Base-by-base conservation (phyloP, 64 coral and sea anemone species). In the Actinia equina region DNA sequence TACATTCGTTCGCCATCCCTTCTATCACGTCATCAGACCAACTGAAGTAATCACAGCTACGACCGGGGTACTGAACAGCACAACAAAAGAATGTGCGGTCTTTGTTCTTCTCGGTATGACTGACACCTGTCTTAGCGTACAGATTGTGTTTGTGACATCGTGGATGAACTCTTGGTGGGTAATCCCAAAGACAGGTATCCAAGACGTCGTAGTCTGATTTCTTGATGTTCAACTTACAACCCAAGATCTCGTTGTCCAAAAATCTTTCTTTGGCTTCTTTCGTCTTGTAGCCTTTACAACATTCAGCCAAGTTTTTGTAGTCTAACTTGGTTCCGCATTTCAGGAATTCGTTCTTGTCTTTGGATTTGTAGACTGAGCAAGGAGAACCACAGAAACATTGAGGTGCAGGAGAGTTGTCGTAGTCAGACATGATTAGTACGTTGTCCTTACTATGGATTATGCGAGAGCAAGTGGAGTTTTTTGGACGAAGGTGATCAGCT, bases 301-400 rank as follows among this genome's bases (percentile, higher is more conserved):
- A n/a, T 65, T 65, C 62, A 65, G 20, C 62, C 20, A 65, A 65
- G 62, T 65, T 65, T 65, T 65, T 65, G 62, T 65, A 65, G 62
- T 65, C 62, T 20, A 65, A 9, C 20, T 23, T 65, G 16, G 62
- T 65, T 65, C 62, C 62, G 23, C 19, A 65, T 65, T 65, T 65
- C 2, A 65, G 2, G 6, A 65, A 65, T 7, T 65, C 62, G 2
- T 20, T n/a, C 9, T 65, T 65, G 62, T 65, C 62, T 65, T 65
- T 65, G 62, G 62, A 65, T 3, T 65, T n/a, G 5, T 65, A 65
- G 62, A 23, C 19, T 65, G 19, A 65, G 62, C 20, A 65, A 22
- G 62, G 62, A 65, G 0, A n/a, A 65, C 62, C 62, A 65, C 62
- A 65, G 19, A 65, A 65, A 65, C 62, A 65, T 1, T 2, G 17